Percentiles rank a stretch among this genome's conserved stretches.
These are phyloP conservation scores for Merodon equestris DNA, from an alignment of 2,888 invertebrate species.

Conservation along the genomic window DNA sequence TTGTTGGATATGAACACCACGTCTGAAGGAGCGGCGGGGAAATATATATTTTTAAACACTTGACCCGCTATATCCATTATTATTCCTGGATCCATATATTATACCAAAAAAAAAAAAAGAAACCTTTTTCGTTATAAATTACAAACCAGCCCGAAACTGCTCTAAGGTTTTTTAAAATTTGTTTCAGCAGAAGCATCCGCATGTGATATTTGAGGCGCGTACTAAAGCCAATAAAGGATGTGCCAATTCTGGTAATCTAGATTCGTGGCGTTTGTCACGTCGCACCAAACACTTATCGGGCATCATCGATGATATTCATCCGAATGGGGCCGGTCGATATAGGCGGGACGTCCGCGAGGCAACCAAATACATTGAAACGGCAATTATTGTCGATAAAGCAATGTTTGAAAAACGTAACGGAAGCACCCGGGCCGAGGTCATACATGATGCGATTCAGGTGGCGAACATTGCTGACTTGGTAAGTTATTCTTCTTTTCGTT, in stretches of 20 bases:
- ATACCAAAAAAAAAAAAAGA: neutral
- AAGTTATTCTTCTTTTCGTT: conserved; percentile 77
- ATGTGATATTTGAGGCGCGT: conserved; percentile 97
- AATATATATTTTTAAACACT: no score
- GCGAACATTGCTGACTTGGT: conserved; percentile 99
- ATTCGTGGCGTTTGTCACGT: conserved; percentile 85
- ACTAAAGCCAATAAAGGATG: conserved; percentile 95
- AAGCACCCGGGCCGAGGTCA: conserved; percentile 91
- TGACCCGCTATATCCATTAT: no score
- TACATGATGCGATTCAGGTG: conserved; percentile 97
- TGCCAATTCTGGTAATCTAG: conserved; percentile 88
- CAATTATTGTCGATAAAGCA: conserved; percentile 96
- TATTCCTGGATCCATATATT: no score
- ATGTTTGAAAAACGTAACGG: conserved; percentile 97
- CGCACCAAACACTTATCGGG: conserved; percentile 81
- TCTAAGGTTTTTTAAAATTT: conserved; percentile 74
- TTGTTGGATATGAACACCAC: no score
- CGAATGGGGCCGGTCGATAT: conserved; percentile 79
- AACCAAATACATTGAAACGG: conserved; percentile 97
- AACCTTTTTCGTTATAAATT: neutral
- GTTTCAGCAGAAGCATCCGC: conserved; percentile 97
- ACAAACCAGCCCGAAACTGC: conserved; percentile 36
- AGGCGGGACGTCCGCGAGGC: conserved; percentile 91
- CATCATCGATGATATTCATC: conserved; percentile 77
- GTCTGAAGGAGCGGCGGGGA: no score